phyloP scores from a whole-genome alignment of 2,888 invertebrate genomes.

The Hirtodrosophila trivittata region DNA sequence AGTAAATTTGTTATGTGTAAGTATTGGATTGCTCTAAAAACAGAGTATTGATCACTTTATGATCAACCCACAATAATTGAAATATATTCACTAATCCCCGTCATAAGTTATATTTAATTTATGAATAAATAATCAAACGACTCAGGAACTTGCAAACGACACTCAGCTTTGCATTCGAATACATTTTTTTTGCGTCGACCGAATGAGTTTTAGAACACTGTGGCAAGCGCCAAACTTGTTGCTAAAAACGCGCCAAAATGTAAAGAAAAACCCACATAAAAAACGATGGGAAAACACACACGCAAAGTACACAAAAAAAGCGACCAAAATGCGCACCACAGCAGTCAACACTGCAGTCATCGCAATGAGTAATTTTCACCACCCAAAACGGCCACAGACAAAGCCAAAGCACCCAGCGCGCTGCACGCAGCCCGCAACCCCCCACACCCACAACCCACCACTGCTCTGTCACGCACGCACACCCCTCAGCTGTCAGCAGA shows the following conservation, averaged over 20 bases:
- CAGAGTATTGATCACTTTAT: too few relatives aligned
- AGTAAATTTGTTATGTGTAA: too few relatives aligned
- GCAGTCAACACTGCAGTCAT: conserved; percentile 72
- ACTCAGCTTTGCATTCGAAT: too few relatives aligned
- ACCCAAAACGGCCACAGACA: conserved; percentile 24
- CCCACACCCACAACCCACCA: conserved; percentile 12
- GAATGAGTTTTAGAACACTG: conserved; percentile 22
- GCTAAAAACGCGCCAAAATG: conserved; percentile 71
- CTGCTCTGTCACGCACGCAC: conserved; percentile 5
- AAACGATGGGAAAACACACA: conserved; percentile 2
- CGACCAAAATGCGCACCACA: conserved; percentile 63
- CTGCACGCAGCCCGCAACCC: not conserved
- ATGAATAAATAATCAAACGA: too few relatives aligned
- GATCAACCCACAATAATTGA: too few relatives aligned
- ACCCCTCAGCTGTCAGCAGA: conserved; percentile 32
- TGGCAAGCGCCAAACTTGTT: conserved; percentile 59
- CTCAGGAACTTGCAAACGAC: too few relatives aligned
- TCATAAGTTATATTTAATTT: too few relatives aligned
- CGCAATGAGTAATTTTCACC: conserved; percentile 64
- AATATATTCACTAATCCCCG: too few relatives aligned
- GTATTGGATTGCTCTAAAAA: too few relatives aligned
- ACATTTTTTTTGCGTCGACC: too few relatives aligned
- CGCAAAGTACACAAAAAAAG: conserved; percentile 10
- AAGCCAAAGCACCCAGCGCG: not conserved
- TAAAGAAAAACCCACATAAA: conserved; percentile 1